Conservation (phyloP, 37 sponge, comb jelly and placozoan species). For the Beroe forskalii region DNA sequence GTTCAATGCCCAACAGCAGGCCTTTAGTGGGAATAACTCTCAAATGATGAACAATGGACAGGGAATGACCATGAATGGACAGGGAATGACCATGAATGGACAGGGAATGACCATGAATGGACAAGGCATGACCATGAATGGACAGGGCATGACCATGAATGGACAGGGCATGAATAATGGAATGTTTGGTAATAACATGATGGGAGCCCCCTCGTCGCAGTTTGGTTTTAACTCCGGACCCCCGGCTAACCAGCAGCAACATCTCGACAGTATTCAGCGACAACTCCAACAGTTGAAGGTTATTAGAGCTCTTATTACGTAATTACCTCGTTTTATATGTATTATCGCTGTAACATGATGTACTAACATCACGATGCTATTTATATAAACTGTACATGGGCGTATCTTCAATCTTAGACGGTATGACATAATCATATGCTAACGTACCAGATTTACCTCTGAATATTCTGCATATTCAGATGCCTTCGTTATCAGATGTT, state of each 20-base stretch:
- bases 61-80: neutral
- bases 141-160: neutral
- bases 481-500: too few species aligned
- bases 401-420: too few species aligned
- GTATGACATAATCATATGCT: too few species aligned
- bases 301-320: too few species aligned
- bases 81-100: neutral
- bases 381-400: too few species aligned
- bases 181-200: too few species aligned
- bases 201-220: neutral
- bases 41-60: neutral
- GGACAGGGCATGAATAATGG: slow-evolving; percentile 14
- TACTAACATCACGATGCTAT: too few species aligned
- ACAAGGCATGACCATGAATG: neutral
- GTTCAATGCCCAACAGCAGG: too few species aligned
- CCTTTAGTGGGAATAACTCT: neutral
- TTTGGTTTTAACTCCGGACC: neutral
- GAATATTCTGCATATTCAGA: too few species aligned
- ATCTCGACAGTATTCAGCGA: slow-evolving; percentile 16
- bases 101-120: neutral
- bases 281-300: slow-evolving; percentile 63
- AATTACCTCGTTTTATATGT: too few species aligned
- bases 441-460: too few species aligned
- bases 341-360: too few species aligned
- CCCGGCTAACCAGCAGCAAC: slow-evolving; percentile 20